Conservation (phyloP, 1,140 invertebrate genomes). For the Panagrolaimus sp. region DNA sequence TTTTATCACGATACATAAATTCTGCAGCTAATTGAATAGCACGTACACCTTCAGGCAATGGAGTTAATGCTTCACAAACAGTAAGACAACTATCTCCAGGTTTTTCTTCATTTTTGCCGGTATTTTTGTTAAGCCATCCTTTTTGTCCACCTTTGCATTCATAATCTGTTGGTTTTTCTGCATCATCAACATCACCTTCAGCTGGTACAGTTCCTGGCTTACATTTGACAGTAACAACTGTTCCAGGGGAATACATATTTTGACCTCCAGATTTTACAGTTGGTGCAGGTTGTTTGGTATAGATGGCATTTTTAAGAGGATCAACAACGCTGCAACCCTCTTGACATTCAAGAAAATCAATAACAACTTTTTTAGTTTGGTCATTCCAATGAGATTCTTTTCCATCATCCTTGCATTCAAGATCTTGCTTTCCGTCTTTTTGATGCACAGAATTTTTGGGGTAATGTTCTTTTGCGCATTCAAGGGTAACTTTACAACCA, state of each 20-base stretch:
- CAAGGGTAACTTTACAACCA: slow-evolving; percentile 12
- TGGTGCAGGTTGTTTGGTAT: background rate
- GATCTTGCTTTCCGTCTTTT: background rate
- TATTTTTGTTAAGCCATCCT: slow-evolving; percentile 3
- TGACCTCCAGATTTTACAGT: background rate
- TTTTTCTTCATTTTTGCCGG: background rate
- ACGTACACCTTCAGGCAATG: slow-evolving; percentile 1
- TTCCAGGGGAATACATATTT: background rate
- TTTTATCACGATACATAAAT: background rate
- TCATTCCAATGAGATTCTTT: slow-evolving; percentile 14
- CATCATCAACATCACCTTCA: background rate
- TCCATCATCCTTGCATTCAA: slow-evolving; percentile 17
- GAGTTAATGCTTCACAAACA: background rate
- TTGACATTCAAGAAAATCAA: background rate
- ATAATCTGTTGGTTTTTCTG: slow-evolving; percentile 1
- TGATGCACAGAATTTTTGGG: background rate
- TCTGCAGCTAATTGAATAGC: background rate
- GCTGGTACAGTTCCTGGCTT: background rate
- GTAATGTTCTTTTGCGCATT: background rate
- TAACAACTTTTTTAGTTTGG: background rate
- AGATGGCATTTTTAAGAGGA: slow-evolving; percentile 3
- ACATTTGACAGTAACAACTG: background rate
- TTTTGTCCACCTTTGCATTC: background rate
- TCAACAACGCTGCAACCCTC: background rate
- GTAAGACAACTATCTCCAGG: background rate